Conservation (phyloP, 2,113 vertebrate species). For the Bubo bubo region DNA sequence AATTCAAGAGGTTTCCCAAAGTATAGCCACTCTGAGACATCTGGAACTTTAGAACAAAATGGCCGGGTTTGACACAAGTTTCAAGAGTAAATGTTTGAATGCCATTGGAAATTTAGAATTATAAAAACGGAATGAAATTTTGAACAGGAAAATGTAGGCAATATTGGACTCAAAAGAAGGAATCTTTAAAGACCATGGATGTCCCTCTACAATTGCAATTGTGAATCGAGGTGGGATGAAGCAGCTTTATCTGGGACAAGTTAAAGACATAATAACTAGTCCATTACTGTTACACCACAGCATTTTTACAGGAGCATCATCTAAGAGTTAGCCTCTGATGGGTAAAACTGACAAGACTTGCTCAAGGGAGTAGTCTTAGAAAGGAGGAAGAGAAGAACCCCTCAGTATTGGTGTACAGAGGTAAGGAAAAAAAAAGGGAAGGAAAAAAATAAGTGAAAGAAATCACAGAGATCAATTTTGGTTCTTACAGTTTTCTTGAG, state of each 20-base stretch:
- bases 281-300: neutral
- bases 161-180: neutral
- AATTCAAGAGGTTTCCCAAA: neutral
- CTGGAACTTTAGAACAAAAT: neutral
- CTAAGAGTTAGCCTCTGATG: neutral
- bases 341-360: neutral
- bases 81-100: neutral
- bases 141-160: neutral
- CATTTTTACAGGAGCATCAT: neutral
- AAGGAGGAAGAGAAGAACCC: neutral
- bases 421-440: neutral
- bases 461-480: neutral
- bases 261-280: neutral
- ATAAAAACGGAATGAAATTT: neutral
- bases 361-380: neutral
- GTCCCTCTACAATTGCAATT: neutral
- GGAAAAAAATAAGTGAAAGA: neutral
- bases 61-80: rapidly evolving
- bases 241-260: neutral
- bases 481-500: neutral
- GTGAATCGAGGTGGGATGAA: neutral
- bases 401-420: neutral
- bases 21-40: neutral
- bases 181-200: neutral
- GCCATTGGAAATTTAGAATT: neutral